These are phyloP conservation scores for Passer montanus DNA, from an alignment of 2,113 vertebrate genomes.

Conservation along the genomic window DNA sequence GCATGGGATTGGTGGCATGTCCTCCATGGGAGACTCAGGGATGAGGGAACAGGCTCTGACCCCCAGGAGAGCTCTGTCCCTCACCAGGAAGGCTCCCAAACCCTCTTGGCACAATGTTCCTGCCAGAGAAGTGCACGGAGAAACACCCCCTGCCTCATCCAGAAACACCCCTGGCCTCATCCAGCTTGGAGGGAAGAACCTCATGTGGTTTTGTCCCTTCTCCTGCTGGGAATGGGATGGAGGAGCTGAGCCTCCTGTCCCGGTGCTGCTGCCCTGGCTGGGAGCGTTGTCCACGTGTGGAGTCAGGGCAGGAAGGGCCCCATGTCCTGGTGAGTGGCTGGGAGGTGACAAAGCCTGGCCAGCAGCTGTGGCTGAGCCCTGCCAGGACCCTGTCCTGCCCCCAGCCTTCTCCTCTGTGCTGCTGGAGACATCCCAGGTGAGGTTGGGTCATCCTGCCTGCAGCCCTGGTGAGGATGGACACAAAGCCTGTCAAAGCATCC, in stretches of 20 bases:
- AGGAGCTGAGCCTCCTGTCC: not conserved
- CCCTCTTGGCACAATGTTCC: not conserved
- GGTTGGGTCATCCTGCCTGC: not conserved
- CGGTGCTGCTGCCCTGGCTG: not conserved
- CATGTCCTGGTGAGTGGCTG: not conserved
- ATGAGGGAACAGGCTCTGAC: not conserved
- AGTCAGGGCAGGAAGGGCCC: not conserved
- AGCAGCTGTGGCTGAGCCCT: not conserved
- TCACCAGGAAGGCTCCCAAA: not conserved
- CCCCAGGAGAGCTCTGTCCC: not conserved
- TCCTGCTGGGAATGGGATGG: not conserved
- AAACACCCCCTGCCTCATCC: not conserved
- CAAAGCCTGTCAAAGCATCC: not conserved
- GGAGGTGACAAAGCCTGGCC: not conserved
- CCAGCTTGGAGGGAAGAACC: not conserved
- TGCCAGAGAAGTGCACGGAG: not conserved
- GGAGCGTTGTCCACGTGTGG: rapidly evolving
- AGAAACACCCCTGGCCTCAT: not conserved
- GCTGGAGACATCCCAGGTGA: not conserved
- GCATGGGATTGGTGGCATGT: constrained; percentile 59
- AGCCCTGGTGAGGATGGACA: not conserved
- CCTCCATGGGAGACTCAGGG: not conserved
- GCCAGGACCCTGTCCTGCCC: not conserved
- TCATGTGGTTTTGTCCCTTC: not conserved
- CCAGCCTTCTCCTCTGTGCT: not conserved